phyloP scores from a whole-genome alignment of 2,113 vertebrate species.

The Nannobrachium achirus region DNA sequence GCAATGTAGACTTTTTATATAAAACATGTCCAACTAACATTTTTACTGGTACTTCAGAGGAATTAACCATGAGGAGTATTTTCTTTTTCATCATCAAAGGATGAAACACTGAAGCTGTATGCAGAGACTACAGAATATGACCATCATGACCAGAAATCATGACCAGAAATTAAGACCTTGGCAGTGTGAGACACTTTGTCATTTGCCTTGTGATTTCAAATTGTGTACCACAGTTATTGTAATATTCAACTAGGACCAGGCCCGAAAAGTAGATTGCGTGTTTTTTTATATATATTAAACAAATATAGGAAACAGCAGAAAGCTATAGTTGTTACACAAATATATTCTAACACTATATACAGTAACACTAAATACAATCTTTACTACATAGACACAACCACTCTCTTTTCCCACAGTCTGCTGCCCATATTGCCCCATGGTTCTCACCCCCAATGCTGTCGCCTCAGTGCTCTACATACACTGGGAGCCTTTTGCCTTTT shows the following conservation, averaged over 20 bases:
- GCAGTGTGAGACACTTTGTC: not conserved
- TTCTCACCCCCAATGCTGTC: conserved; percentile 19
- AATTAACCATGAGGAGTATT: not conserved
- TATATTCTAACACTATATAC: too few species aligned
- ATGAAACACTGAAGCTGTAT: not conserved
- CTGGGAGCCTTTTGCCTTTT: conserved; percentile 58
- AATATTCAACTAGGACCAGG: too few species aligned
- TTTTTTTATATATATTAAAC: not conserved
- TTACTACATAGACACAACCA: not conserved
- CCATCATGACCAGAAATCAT: not conserved
- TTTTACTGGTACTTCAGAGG: not conserved
- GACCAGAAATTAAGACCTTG: not conserved
- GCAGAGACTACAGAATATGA: not conserved
- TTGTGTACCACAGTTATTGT: not conserved
- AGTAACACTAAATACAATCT: too few species aligned
- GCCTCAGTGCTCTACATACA: conserved; percentile 51
- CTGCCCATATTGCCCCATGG: conserved; percentile 11
- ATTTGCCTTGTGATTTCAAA: not conserved
- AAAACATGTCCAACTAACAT: not conserved
- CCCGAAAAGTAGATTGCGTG: not conserved
- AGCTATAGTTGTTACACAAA: too few species aligned
- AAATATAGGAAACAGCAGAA: too few species aligned
- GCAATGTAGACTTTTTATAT: not conserved
- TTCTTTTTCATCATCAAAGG: conserved; percentile 11
- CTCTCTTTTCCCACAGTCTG: conserved; percentile 46